Evolutionary conservation across 2,888 invertebrate species (phyloP), one percentile per base, ranked within the genome.

Genomic region (Parnassius apollo): DNA sequence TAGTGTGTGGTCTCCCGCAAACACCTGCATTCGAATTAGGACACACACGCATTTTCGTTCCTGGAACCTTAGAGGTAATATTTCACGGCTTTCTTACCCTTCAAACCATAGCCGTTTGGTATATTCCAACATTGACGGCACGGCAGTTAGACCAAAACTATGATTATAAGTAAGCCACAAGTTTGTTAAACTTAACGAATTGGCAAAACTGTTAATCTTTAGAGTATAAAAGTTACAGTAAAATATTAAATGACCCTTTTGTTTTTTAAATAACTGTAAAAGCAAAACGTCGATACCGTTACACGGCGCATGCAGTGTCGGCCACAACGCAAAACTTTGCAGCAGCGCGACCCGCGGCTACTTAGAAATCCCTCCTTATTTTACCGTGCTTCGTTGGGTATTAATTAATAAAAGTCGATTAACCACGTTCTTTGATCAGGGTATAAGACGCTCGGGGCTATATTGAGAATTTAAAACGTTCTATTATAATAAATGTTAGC

Each of bases 401-500:
- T 61, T 81, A 81, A 81, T 81, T 80, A 78, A 83, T 79, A 82
- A 75, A 69, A 63, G 66, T 68, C 80, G 75, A 86, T 86, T 85
- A 84, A 86, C 85, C 82, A 83, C 75, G 70, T 71, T 78, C 84
- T 83, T 80, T 83, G 83, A 83, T 82, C 77, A 80, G 61, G 66
- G 65, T 71, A 73, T 72, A 74, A 70, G 75, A 81, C 76, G 69
- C 81, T 86, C 70, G 71, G 66, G 78, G 86, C 84, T 76, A 75
- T 79, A 72, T 75, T 75, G 71, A 73, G 73, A 78, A 80, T 79
- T 82, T 83, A 85, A 87, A 84, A 86, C 82, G 83, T 82, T 80
- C 83, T 83, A 86, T 89, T 87, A 87, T 85, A 85, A 87, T 82
- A 83, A 86, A 88, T 86, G 85, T 84, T 60, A 80, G 80, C 77